Evolutionary conservation across 2,113 vertebrate genomes (phyloP), one percentile per base, ranked within the genome.

Genomic region (Neopipo cinnamomea): DNA sequence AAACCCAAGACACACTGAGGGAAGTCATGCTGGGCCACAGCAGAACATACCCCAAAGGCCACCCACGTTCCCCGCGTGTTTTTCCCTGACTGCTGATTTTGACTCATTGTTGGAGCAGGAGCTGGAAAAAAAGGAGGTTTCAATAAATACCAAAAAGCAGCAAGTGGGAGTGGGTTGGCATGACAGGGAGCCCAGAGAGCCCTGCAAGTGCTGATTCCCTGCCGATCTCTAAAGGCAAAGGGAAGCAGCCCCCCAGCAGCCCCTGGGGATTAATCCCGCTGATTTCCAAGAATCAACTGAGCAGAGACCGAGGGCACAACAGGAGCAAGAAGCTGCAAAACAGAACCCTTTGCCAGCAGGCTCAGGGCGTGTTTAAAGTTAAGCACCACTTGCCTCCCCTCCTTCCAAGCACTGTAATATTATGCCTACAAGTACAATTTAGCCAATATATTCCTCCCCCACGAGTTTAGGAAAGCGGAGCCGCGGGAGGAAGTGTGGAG

Each of bases 381-480:
- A 4, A 85, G 81, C 89, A 14, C 14, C 44, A 16, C 88, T 96
- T 53, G 49, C 94, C 83, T 92, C 27, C 87, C 10, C 10, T 59
- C 88, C 81, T 62, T 47, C 16, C 91, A 5, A 44, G 91, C 72
- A 0, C 93, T 70, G 93, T 6, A 79, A 91, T 93, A 22, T 85
- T 82, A 56, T 93, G 94, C 93, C 90, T 88, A 74, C 90, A 93
- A 67, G 75, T 24, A 75, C 72, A 68, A 78, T 89, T 89, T 33
- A 91, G 17, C 80, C 90, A 16, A 85, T 37, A 8, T 63, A 92
- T 92, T 96, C 96, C 97, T 88, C 96, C 94, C 85, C 93, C 78
- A 58, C 14, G 85, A 85, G 79, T 91, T 87, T 41, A 50, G 88
- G 7, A 12, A 89, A 89, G 73, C 5, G 14, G 95, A 93, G 76